Conservation (phyloP, 2,888 invertebrate genomes). For the Macrophya alboannulata region DNA sequence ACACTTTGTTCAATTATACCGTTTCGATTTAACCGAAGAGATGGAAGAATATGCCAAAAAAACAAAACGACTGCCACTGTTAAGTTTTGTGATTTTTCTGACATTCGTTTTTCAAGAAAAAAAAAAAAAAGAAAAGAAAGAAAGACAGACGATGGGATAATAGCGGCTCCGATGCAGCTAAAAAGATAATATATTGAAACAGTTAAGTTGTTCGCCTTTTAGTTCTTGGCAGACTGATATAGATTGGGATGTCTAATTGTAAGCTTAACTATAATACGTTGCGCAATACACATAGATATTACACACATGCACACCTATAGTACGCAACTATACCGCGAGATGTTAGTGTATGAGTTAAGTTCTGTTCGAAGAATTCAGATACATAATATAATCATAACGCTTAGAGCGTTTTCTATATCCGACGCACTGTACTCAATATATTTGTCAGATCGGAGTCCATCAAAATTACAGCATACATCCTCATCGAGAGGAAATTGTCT, state of each 20-base stretch:
- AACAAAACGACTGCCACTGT: background rate
- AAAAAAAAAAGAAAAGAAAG: background rate
- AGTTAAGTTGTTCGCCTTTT: background rate
- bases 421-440: background rate
- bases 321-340: background rate
- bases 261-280: constrained; percentile 10
- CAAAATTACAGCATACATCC: background rate
- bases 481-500: too few species aligned
- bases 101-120: background rate
- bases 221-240: constrained; percentile 30
- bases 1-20: background rate
- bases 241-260: constrained; percentile 29
- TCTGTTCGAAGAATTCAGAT: background rate
- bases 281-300: constrained; percentile 11
- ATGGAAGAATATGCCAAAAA: background rate
- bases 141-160: background rate
- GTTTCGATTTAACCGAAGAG: background rate
- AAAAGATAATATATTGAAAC: background rate
- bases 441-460: background rate
- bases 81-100: background rate
- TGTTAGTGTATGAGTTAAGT: constrained; percentile 1
- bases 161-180: background rate
- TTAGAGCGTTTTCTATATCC: background rate
- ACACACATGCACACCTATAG: background rate
- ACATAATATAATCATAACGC: background rate